Evolutionary conservation across 2,113 vertebrate genomes (phyloP), one percentile per base, ranked within the genome.

Genomic region (Pipa parva): DNA sequence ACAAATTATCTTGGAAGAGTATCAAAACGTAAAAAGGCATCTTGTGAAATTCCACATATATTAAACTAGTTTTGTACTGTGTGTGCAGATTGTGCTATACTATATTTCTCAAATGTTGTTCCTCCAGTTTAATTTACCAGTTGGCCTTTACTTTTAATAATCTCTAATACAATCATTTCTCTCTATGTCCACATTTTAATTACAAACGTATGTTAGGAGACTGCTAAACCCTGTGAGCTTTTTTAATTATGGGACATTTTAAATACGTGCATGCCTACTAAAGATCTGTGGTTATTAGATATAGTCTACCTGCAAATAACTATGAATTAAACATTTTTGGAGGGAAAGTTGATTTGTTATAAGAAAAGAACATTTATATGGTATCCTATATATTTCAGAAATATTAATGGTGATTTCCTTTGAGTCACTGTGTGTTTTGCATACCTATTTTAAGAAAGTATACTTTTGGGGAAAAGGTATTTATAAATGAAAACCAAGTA

Each of bases 111-210:
- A 10, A 8, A 55, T 54, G 46, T 49, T 49, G 20, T 49, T 36
- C 9, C 12, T 36, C 42, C 55, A 49, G 18, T 67, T 67, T 59
- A 50, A 59, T 59, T 49, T 67, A 48, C 42, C 36, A 49, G 42
- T 67, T 67, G 42, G 28, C 29, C 55, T 67, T 67, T 67, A 59
- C 9, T 67, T 67, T 59, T 49, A 67, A 48, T 67, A 67, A 67
- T 59, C 28, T 50, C 36, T 67, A 49, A 59, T 49, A 33, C 39
- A 67, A 67, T 37, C 8, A 24, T 59, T 59, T 59, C 42, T 59
- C 42, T 26, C 42, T 49, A 46, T 67, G 54, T 67, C 64, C 64
- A 67, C 28, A 59, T 59, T 67, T 59, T 67, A 67, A 67, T 67
- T 59, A 67, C n/a, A n/a, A n/a, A n/a, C n/a, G n/a, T n/a, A n/a